Evolutionary conservation across 1,140 invertebrate species (phyloP), one percentile per base, ranked within the genome.

Genomic region (Bombus sibiricus): DNA sequence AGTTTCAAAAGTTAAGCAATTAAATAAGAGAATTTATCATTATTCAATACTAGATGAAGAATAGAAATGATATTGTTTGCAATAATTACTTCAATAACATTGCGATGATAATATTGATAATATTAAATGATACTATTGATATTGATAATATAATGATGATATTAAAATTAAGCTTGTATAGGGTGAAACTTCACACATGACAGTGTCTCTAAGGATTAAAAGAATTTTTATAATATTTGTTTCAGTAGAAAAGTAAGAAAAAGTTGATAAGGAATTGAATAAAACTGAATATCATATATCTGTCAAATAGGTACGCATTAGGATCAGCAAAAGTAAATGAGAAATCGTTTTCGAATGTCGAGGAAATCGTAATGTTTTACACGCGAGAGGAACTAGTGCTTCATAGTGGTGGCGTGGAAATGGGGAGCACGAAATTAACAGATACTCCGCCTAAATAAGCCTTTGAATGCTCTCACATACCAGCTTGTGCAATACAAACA

Each of bases 361-460:
- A 95, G n/a, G 95, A 95, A n/a, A 94, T 95, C 0, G 91, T 95
- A 9, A 82, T 77, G 62, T 95, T 92, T 88, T 92, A 95, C 69
- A 92, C 89, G 43, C 89, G 84, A 59, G 93, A 95, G 71, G 93
- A 93, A 62, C 83, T 95, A 18, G 69, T 94, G 15, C 91, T 95
- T 1, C 87, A 94, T n/a, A 93, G 92, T 12, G 86, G 89, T n/a
- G 94, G 94, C 25, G 75, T 92, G 41, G 90, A 92, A 87, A 93
- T 92, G 69, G 94, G 94, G 66, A 93, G 91, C 68, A 95, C 94
- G 32, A 94, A 80, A 91, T 91, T 95, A 68, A 93, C 93, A 2
- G 93, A 95, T 10, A 92, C 94, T 18, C 94, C 94, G 22, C 80
- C 90, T 15, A 95, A 95, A 69, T 86, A 71, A 88, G 71, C 59